Percentiles rank a stretch among this genome's conserved stretches.
phyloP scores from a whole-genome alignment of 2,113 vertebrate genomes.

The Oriolus oriolus region DNA sequence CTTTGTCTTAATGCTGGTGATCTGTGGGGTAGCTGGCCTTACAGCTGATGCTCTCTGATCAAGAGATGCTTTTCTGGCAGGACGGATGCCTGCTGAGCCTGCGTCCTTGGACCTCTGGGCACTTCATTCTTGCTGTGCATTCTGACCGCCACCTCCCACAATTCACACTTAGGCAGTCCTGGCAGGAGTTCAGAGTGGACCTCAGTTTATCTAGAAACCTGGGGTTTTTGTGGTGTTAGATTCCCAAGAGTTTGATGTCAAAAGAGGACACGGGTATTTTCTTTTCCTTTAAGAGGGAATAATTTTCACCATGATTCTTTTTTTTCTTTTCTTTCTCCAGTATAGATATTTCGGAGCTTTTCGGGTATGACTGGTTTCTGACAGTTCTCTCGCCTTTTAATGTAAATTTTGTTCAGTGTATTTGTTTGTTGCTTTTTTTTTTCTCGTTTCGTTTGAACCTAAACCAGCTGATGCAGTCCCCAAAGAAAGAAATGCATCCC shows the following conservation, averaged over 20 bases:
- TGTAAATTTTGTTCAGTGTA: neutral
- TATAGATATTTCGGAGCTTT: neutral
- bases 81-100: neutral
- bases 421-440: neutral
- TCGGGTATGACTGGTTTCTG: neutral
- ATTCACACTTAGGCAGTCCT: neutral
- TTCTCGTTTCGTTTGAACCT: neutral
- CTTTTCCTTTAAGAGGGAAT: neutral
- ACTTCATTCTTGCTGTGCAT: neutral
- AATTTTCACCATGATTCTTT: neutral
- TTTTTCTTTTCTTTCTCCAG: neutral
- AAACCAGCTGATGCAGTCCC: slow-evolving; percentile 41
- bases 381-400: neutral
- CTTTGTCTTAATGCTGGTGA: neutral
- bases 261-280: neutral
- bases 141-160: neutral
- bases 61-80: neutral
- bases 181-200: neutral
- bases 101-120: neutral
- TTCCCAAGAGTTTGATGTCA: neutral
- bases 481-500: neutral
- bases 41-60: neutral
- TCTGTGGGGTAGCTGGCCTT: neutral
- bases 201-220: neutral
- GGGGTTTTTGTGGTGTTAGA: fast-evolving